phyloP scores from a whole-genome alignment of 2,888 invertebrate genomes.

The Abrostola tripartita region DNA sequence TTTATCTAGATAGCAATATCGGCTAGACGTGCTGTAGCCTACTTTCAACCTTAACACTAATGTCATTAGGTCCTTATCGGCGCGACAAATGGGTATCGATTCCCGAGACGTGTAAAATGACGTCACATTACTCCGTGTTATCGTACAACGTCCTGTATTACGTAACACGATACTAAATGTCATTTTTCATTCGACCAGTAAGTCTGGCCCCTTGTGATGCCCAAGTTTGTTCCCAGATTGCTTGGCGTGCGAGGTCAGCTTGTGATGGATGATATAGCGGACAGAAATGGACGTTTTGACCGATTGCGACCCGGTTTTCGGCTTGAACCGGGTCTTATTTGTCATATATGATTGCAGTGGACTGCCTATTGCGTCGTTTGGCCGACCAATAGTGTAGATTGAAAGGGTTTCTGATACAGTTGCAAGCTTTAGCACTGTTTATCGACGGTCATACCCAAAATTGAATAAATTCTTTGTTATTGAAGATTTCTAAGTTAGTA shows the following conservation, averaged over 20 bases:
- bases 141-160: conserved; percentile 54
- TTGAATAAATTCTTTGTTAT: conserved; percentile 24
- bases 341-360: conserved; percentile 55
- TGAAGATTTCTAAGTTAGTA: conserved; percentile 24
- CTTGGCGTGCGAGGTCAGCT: conserved; percentile 24
- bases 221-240: conserved; percentile 7
- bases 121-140: conserved; percentile 58
- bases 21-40: conserved; percentile 25
- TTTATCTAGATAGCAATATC: conserved; percentile 50
- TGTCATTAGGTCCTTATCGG: conserved; percentile 29
- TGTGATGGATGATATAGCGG: conserved; percentile 40
- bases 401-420: conserved; percentile 37
- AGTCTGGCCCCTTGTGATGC: conserved; percentile 25
- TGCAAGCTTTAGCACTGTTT: conserved; percentile 3
- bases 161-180: conserved; percentile 57
- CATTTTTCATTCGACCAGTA: conserved; percentile 50
- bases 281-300: conserved; percentile 60
- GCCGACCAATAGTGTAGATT: conserved; percentile 40
- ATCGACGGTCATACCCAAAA: conserved; percentile 1
- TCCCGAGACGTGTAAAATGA: conserved; percentile 53
- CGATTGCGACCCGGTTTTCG: conserved; percentile 61
- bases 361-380: conserved; percentile 42
- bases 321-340: conserved; percentile 53
- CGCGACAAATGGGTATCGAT: conserved; percentile 27
- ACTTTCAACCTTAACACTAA: conserved; percentile 37